Conservation (phyloP, 2,888 invertebrate genomes). For the Gnatocerus cornutus region DNA sequence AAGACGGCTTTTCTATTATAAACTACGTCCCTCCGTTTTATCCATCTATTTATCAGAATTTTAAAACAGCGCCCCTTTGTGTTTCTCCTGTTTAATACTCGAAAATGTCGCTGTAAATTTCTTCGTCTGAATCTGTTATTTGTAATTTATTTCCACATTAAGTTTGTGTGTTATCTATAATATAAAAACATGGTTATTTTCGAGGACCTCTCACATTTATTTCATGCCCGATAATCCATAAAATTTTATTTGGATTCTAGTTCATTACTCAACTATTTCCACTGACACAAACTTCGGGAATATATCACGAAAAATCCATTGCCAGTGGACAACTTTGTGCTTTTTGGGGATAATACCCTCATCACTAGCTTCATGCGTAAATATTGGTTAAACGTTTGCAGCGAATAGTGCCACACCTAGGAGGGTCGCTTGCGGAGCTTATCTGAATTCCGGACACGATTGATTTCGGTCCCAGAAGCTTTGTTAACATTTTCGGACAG, state of each 20-base stretch:
- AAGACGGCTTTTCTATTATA: conserved; percentile 32
- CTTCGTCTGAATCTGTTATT: conserved; percentile 10
- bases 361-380: conserved; percentile 33
- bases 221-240: conserved; percentile 34
- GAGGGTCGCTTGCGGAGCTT: conserved; percentile 36
- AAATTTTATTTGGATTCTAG: conserved; percentile 34
- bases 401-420: conserved; percentile 38
- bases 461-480: conserved; percentile 40
- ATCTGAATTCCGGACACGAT: conserved; percentile 44
- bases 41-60: conserved; percentile 39
- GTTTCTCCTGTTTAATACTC: conserved; percentile 16
- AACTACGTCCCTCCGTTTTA: conserved; percentile 21
- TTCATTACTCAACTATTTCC: conserved; percentile 37
- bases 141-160: conserved; percentile 26
- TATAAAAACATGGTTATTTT: conserved; percentile 19
- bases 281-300: conserved; percentile 13
- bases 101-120: conserved; percentile 18
- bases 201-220: conserved; percentile 18
- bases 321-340: conserved; percentile 26
- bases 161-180: conserved; percentile 15
- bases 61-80: conserved; percentile 27
- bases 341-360: conserved; percentile 37
- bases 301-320: conserved; percentile 30
- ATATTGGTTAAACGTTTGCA: conserved; percentile 39
- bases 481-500: conserved; percentile 40